Conservation (phyloP, 2,888 invertebrate genomes). For the Ametastegia equiseti region DNA sequence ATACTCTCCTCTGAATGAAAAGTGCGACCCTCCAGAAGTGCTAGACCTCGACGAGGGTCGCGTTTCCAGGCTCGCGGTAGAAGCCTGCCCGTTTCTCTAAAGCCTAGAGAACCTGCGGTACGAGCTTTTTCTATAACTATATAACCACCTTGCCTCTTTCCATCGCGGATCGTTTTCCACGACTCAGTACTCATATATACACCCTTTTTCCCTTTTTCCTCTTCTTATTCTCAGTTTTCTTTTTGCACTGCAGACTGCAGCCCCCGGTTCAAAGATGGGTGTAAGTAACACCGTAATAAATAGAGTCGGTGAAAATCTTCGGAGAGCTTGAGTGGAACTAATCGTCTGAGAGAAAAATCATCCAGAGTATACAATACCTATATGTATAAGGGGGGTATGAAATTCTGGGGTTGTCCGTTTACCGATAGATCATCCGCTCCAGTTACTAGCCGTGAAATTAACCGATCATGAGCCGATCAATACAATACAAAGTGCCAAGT, state of each 20-base stretch:
- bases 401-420: neutral
- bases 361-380: neutral
- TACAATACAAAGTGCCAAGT: neutral
- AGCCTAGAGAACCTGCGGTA: slow-evolving; percentile 26
- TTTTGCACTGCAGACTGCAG: neutral
- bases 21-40: slow-evolving; percentile 44
- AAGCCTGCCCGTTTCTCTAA: slow-evolving; percentile 3
- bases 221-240: too few relatives aligned
- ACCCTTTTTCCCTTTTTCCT: slow-evolving; percentile 20
- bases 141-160: slow-evolving; percentile 16
- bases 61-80: neutral
- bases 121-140: slow-evolving; percentile 14
- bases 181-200: neutral
- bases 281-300: neutral
- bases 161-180: neutral
- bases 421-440: neutral
- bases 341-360: neutral
- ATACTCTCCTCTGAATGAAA: slow-evolving; percentile 47
- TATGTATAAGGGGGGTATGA: neutral
- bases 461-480: neutral
- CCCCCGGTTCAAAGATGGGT: neutral
- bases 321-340: neutral
- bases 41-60: slow-evolving; percentile 39
- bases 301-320: neutral
- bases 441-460: neutral